Base-by-base conservation (phyloP, 2,888 invertebrate genomes). In the Heliothis peltigera region DNA sequence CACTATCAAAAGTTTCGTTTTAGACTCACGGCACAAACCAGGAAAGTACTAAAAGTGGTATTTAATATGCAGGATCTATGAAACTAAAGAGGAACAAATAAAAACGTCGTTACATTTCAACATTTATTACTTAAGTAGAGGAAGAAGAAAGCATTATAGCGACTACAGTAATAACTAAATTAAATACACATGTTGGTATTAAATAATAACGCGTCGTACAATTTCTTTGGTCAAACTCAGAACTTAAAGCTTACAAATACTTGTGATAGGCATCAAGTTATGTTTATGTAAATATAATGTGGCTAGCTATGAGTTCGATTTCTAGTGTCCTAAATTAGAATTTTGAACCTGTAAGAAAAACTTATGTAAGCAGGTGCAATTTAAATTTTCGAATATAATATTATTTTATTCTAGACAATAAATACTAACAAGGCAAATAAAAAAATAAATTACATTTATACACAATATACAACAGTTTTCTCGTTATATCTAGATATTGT, bases 121-220 rank as follows among this genome's bases (percentile, higher is more conserved):
- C 43, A 64, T 67, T 71, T 68, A 68, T 54, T 68, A n/a, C n/a
- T n/a, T n/a, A 7, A 21, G 32, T 35, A 48, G 19, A 17, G n/a
- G 35, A 49, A 44, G 15, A 43, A 47, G 18, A 43, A 21, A 46
- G 22, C 39, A 17, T 22, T 71, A 47, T n/a, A n/a, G n/a, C n/a
- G 42, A 19, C 32, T 15, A 61, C 21, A 66, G n/a, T 3, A 46
- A 22, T 22, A 8, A 6, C 19, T n/a, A n/a, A 18, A n/a, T 17
- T 44, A 28, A 19, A 63, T 22, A 49, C 39, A 7, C 39, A 18
- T 18, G 18, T 3, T 12, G n/a, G 6, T 68, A 58, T 15, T 19
- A 21, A 39, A n/a, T n/a, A 39, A n/a, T n/a, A 5, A n/a, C 15
- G 39, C 32, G 39, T 39, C 22, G 2, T 43, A 44, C 3, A 17